A percentile compares a stretch with the other conserved stretches of the same genome.
These are phyloP conservation scores for Melanophora roralis DNA, from an alignment of 2,888 invertebrate genomes.

Conservation along the genomic window DNA sequence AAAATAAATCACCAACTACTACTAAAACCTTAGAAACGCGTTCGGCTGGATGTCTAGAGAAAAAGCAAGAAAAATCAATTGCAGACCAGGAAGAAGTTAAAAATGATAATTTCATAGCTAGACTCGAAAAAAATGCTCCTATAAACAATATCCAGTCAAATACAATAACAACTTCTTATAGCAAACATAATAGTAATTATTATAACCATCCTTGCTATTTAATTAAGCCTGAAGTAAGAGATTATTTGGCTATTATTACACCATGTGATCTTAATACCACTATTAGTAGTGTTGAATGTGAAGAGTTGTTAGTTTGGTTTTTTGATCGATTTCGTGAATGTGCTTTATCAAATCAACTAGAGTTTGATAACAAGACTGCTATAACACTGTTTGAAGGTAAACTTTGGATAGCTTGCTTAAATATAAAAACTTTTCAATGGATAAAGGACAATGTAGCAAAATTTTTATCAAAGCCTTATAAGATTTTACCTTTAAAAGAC, in stretches of 20 bases:
- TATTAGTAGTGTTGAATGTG: slow-evolving; percentile 28
- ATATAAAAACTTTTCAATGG: slow-evolving; percentile 50
- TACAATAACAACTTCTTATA: slow-evolving; percentile 27
- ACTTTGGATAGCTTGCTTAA: slow-evolving; percentile 57
- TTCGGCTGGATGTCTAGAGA: not conserved
- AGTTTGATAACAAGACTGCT: slow-evolving; percentile 40
- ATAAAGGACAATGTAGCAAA: slow-evolving; percentile 13
- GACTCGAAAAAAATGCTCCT: not conserved
- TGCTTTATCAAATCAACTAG: slow-evolving; percentile 18
- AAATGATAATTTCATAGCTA: no score
- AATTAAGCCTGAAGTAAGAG: slow-evolving; percentile 48
- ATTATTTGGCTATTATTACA: slow-evolving; percentile 38
- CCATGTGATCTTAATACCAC: slow-evolving; percentile 5
- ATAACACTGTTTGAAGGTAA: slow-evolving; percentile 41
- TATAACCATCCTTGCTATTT: slow-evolving; percentile 29
- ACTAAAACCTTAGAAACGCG: not conserved
- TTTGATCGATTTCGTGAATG: slow-evolving; percentile 47
- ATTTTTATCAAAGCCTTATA: slow-evolving; percentile 16
- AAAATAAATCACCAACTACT: not conserved
- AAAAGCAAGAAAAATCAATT: not conserved
- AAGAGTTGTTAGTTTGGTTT: slow-evolving; percentile 47
- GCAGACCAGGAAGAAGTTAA: not conserved
- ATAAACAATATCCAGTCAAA: slow-evolving; percentile 20
- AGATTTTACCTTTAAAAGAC: slow-evolving; percentile 18
- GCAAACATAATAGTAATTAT: not conserved